Base-by-base conservation (phyloP, 2,797 vertebrate species). In the Poecilia picta region DNA sequence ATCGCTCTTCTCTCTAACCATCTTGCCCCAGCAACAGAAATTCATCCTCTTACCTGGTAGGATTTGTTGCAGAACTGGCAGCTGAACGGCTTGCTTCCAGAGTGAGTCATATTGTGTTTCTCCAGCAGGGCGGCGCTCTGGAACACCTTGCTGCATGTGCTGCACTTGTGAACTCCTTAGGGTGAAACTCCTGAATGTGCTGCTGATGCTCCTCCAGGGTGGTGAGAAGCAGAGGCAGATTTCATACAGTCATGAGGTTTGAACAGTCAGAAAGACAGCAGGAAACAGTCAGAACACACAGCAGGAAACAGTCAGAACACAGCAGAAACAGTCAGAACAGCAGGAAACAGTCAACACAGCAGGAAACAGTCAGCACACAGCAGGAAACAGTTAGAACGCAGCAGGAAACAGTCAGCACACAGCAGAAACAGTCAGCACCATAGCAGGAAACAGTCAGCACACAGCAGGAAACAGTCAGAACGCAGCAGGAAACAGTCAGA, bases 181-280 rank as follows among this genome's bases (percentile, higher is more conserved):
- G 95, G 80, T 98, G 97, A 59, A 95, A 92, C 51, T 97, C 95
- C 3, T 97, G 96, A 81, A 98, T 93, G 55, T 97, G 97, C 85
- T 94, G 93, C 18, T 91, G 92, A 84, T 97, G 97, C n/a, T 98
- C 97, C 80, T 97, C 97, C 83, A 97, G 84, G 0, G 97, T 95
- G 15, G 95, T n/a, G n/a, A 87, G 90, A 98, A 98, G 88, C 97
- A 98, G 92, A 98, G 95, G n/a, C 94, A 93, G 81, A 98, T 74
- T 97, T 98, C 93, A 96, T 97, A 92, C 97, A 98, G 88, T 98
- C 97, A 0, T 96, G 97, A 6, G 97, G 96, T 83, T 97, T 96
- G 33, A 95, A 95, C 1, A 97, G 86, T 98, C 92, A 55, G 55
- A 72, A 66, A 36, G 2, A 39, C 33, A 74, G 12, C 15, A 13